phyloP scores from a whole-genome alignment of 2,113 vertebrate species.

The Bostrychus sinensis region DNA sequence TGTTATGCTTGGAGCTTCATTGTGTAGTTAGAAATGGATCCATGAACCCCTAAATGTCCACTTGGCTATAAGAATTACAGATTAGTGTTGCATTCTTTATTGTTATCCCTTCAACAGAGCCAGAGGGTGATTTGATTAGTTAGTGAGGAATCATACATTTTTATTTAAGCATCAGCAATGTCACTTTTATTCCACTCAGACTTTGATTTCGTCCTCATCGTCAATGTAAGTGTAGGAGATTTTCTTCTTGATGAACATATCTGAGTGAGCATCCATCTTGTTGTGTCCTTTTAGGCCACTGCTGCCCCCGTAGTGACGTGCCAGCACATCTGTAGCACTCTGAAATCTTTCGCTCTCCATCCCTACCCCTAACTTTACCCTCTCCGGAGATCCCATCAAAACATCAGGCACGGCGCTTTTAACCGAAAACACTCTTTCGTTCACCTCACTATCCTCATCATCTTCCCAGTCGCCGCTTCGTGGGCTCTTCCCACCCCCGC shows the following conservation, averaged over 20 bases:
- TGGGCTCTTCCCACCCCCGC: slow-evolving; percentile 61
- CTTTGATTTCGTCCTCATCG: slow-evolving; percentile 93
- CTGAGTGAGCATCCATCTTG: slow-evolving; percentile 38
- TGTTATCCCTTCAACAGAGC: slow-evolving; percentile 27
- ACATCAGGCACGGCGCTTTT: slow-evolving; percentile 56
- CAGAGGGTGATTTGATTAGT: slow-evolving; percentile 19
- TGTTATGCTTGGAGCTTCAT: neutral
- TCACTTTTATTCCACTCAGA: slow-evolving; percentile 73
- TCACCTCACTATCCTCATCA: slow-evolving; percentile 44
- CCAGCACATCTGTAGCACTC: slow-evolving; percentile 76
- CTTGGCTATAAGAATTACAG: neutral
- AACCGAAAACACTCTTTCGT: slow-evolving; percentile 41
- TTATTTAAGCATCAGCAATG: slow-evolving; percentile 11
- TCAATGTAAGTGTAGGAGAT: slow-evolving; percentile 82
- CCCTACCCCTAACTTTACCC: slow-evolving; percentile 27
- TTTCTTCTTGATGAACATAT: slow-evolving; percentile 61
- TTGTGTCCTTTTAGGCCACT: slow-evolving; percentile 64
- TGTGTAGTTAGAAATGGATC: slow-evolving; percentile 20
- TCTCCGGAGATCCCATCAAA: slow-evolving; percentile 49
- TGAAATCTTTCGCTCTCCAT: slow-evolving; percentile 74
- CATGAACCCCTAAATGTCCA: neutral
- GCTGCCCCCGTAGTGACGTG: slow-evolving; percentile 70
- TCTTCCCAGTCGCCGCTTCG: slow-evolving; percentile 61
- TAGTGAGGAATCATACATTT: slow-evolving; percentile 23
- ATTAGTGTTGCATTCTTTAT: slow-evolving; percentile 13